Percentiles rank a stretch among this genome's conserved stretches.
These are phyloP conservation scores for Globodera ellingtonae DNA, from an alignment of 1,140 invertebrate species.

Conservation along the genomic window DNA sequence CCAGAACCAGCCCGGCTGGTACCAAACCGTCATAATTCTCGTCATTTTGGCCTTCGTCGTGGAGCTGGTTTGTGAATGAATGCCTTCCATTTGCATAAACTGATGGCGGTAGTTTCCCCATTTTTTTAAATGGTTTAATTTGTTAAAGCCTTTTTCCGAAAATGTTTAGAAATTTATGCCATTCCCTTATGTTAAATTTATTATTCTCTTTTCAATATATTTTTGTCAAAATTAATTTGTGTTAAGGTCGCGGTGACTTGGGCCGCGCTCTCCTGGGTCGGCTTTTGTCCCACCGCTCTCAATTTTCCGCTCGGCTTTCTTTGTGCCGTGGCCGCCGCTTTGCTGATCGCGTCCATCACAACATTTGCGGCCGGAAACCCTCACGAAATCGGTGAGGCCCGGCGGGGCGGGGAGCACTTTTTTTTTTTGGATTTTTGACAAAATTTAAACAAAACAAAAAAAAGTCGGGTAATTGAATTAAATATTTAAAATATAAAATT, in stretches of 20 bases:
- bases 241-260: conserved; percentile 13
- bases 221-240: neutral
- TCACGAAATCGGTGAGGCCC: conserved; percentile 15
- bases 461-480: neutral
- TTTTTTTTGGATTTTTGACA: no score
- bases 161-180: neutral
- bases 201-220: neutral
- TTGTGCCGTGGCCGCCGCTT: conserved; percentile 14
- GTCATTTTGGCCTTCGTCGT: conserved; percentile 18
- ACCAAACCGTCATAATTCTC: conserved; percentile 25
- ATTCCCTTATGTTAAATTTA: neutral
- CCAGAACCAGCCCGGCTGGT: conserved; percentile 31
- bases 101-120: no score
- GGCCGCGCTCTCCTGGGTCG: conserved; percentile 10
- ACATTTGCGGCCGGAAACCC: conserved; percentile 13
- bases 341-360: conserved; percentile 20
- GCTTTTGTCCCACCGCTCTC: conserved; percentile 20
- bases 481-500: neutral
- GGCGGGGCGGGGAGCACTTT: no score
- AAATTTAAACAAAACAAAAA: no score
- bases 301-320: conserved; percentile 22
- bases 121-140: no score
- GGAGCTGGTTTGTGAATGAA: conserved; percentile 11
- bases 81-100: no score
- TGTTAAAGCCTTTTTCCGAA: no score